These are phyloP conservation scores for Rhabdomys dilectus DNA, from an alignment of 2,113 vertebrate genomes.

Conservation along the genomic window DNA sequence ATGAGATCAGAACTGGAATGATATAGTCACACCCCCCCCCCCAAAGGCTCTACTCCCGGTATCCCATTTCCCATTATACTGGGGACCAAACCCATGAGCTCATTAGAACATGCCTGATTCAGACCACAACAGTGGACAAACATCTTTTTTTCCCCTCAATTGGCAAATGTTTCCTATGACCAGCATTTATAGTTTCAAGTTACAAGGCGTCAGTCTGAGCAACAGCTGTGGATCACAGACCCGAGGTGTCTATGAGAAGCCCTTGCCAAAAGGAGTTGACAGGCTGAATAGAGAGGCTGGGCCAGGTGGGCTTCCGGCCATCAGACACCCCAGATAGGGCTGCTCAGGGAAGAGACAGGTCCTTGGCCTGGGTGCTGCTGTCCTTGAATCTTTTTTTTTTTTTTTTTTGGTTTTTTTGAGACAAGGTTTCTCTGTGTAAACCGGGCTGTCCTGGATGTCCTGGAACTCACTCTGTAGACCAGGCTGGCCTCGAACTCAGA, in stretches of 20 bases:
- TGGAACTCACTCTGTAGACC: too few species aligned
- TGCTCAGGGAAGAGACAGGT: fast-evolving
- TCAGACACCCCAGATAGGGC: too few species aligned
- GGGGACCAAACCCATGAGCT: background rate
- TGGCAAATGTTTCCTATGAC: conserved; percentile 33
- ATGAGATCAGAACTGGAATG: background rate
- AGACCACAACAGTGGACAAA: background rate
- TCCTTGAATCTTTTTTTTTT: background rate
- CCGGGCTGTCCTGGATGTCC: too few species aligned
- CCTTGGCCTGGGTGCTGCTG: background rate
- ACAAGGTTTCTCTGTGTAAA: too few species aligned
- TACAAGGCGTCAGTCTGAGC: background rate
- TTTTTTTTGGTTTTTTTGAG: too few species aligned
- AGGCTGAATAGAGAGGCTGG: background rate
- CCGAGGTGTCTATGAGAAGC: background rate
- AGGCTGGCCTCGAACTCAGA: too few species aligned
- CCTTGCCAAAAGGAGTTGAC: background rate
- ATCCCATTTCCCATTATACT: background rate
- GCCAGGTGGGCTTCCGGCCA: background rate
- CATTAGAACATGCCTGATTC: background rate
- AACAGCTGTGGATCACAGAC: background rate
- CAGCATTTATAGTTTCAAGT: background rate
- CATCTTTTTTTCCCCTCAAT: background rate
- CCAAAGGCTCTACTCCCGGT: background rate
- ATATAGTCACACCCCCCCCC: background rate